Evolutionary conservation across 1,140 invertebrate genomes (phyloP).

Genomic region (Aphis gossypii): DNA sequence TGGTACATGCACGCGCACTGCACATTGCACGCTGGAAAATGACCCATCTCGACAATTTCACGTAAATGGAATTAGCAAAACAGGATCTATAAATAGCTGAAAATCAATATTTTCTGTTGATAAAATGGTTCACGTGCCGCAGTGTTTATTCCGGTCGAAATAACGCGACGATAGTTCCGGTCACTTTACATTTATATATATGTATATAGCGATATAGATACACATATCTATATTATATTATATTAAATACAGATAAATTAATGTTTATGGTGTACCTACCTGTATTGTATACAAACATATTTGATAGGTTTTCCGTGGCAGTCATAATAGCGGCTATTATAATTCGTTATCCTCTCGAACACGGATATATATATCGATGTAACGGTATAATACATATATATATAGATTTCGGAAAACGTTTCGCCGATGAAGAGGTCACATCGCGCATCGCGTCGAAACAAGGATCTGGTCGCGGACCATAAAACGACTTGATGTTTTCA

Average conservation of each 20-base stretch:
- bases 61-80: not conserved
- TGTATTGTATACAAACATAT: not conserved
- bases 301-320: not conserved
- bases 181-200: not conserved
- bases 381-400: not conserved
- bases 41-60: not conserved
- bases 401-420: conserved; percentile 19
- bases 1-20: not conserved
- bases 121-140: not conserved
- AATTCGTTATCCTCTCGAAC: not conserved
- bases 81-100: not conserved
- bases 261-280: not conserved
- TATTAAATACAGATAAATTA: not conserved
- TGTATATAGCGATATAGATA: not conserved
- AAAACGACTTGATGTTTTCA: conserved; percentile 53
- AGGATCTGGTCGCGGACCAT: conserved; percentile 24
- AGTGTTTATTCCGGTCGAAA: not conserved
- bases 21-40: not conserved
- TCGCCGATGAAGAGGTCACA: conserved; percentile 28
- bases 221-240: not conserved
- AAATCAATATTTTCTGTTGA: not conserved
- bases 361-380: not conserved
- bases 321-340: not conserved
- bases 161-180: not conserved
- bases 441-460: not conserved